Base-by-base conservation (phyloP, 35 echinoderm and acorn worm genomes). In the Heliocidaris erythrogramma region DNA sequence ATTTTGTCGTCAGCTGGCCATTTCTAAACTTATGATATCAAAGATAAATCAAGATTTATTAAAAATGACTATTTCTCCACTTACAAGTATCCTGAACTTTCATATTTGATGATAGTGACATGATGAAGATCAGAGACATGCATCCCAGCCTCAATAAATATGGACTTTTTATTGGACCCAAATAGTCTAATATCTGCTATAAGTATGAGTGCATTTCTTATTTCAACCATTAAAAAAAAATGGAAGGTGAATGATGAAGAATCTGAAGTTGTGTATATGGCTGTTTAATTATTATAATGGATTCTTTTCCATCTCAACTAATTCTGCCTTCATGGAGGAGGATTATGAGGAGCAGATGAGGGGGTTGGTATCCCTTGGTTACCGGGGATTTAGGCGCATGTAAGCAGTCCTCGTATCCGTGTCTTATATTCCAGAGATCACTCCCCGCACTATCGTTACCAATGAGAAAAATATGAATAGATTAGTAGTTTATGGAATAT, bases 401-500 rank as follows among this genome's bases (percentile, higher is more conserved):
- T 86, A 86, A 86, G 85, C 85, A 86, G 13, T 47, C 31, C 65
- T 89, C 31, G 24, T 47, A 89, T 47, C 87, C 0, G 9, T 27
- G 32, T 32, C 87, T 47, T 89, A 89, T 89, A 89, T 89, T 89
- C 47, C 31, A 17, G 30, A 30, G 87, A 89, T 89, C 87, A 89
- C 27, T 86, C 27, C 31, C 85, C 32, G 87, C 87, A 24, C 14
- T 13, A 47, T 13, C 30, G 18, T n/a, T 32, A 48, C 31, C 87
- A 89, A 89, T 89, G 87, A 89, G 87, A 89, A 48, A 89, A 89
- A 89, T 89, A 89, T 89, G 87, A 89, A 89, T 89, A 89, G 47
- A 89, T 89, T 89, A 89, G 47, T 89, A 48, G 65, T 78, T 78
- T 78, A 78, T 78, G 65, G 65, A 78, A 78, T n/a, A 78, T 7